Evolutionary conservation across 1,140 invertebrate species (phyloP).

Genomic region (Drosophila sp.): DNA sequence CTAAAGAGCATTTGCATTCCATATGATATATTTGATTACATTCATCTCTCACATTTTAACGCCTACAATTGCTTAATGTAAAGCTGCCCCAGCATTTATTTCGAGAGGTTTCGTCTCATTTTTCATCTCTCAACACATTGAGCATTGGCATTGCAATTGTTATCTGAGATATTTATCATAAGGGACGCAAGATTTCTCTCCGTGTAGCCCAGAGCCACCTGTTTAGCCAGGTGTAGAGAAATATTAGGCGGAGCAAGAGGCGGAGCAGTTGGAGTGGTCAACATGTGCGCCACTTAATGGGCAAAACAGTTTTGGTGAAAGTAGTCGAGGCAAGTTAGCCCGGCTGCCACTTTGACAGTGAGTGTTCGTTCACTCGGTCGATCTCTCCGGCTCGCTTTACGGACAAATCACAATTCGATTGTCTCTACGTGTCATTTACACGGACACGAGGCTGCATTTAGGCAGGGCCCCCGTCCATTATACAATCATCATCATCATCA

Average conservation of each 20-base stretch:
- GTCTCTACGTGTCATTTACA: slow-evolving; percentile 77
- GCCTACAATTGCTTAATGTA: background rate
- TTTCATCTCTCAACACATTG: slow-evolving; percentile 12
- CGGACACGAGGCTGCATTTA: slow-evolving; percentile 62
- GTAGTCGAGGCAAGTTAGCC: slow-evolving; percentile 32
- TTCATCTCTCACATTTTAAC: background rate
- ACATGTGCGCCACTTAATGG: slow-evolving; percentile 71
- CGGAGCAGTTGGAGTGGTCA: slow-evolving; percentile 20
- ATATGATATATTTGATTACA: background rate
- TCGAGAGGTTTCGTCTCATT: slow-evolving; percentile 5
- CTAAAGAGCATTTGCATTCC: background rate
- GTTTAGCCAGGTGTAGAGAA: background rate
- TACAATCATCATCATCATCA: slow-evolving; percentile 58
- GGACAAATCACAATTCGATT: slow-evolving; percentile 77
- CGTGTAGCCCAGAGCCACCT: slow-evolving; percentile 45
- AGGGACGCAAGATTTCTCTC: no score
- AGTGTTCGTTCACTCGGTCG: slow-evolving; percentile 31
- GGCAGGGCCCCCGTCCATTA: slow-evolving; percentile 58
- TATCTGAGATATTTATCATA: slow-evolving; percentile 24
- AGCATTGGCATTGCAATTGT: slow-evolving; percentile 33
- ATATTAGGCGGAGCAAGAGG: slow-evolving; percentile 1
- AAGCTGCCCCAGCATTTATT: background rate
- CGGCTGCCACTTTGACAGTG: slow-evolving; percentile 61
- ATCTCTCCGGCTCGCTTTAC: slow-evolving; percentile 1
- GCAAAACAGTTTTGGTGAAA: slow-evolving; percentile 39